Base-by-base conservation (phyloP, 2,888 invertebrate species). In the Eristalinus aeneus region DNA sequence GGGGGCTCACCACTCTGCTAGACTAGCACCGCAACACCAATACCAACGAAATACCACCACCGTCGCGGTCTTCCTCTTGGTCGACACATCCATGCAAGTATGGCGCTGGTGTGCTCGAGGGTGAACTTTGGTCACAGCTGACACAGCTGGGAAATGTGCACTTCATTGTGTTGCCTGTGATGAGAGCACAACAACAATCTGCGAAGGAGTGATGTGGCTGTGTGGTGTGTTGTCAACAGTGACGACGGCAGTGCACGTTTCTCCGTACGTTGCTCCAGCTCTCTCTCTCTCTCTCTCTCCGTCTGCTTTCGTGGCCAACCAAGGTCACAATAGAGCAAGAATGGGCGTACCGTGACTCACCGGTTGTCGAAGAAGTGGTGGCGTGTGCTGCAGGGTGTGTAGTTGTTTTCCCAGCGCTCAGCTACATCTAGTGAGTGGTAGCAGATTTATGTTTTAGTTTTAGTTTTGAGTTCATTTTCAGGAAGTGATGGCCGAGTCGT, bases 251-350 rank as follows among this genome's bases (percentile, higher is more conserved):
- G 75, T 16, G 8, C 58, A 58, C 20, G 34, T 3, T 36, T 12
- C n/a, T 61, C 27, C 31, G 3, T 64, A n/a, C 31, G 58, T 46
- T 46, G 53, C 31, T 34, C 4, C 10, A 12, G 27, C 27, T 27
- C 27, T 27, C 27, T 27, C 27, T 74, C 53, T 20, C 74, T 75
- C 75, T 75, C 75, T 16, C 27, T 74, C 31, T 32, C 58, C 67
- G 65, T 84, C 65, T 84, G 79, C 72, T 76, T 76, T 76, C 76
- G 84, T 76, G 72, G 71, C 78, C 63, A 56, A 8, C 79, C 84
- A 85, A 85, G 84, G 84, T 85, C 84, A 75, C 63, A 31, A 65
- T 63, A 68, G 68, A 60, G 27, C 12, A 71, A 64, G 63, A 71
- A 58, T 22, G 23, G 46, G 46, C 72, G 76, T 80, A 75, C 71